phyloP scores from a whole-genome alignment of 2,797 vertebrate species.

The Chiloscyllium punctatum region DNA sequence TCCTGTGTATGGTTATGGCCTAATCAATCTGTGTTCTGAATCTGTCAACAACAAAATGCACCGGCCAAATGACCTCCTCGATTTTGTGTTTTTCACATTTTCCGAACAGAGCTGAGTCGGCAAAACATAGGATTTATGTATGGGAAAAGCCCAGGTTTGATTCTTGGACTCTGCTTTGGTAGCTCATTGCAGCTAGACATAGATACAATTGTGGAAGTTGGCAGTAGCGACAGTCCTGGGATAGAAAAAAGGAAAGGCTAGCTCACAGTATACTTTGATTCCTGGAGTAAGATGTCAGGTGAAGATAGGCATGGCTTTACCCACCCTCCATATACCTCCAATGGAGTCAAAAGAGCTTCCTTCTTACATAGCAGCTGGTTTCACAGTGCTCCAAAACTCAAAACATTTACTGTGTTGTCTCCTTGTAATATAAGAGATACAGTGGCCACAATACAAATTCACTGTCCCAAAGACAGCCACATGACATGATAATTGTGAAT shows the following conservation, averaged over 20 bases:
- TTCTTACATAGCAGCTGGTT: background rate
- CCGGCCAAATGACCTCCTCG: background rate
- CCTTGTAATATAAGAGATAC: background rate
- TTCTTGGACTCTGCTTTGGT: background rate
- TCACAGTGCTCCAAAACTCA: background rate
- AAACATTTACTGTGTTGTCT: background rate
- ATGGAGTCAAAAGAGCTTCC: background rate
- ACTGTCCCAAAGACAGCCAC: background rate
- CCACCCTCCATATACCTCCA: background rate
- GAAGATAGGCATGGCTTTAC: background rate
- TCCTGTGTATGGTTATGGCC: background rate
- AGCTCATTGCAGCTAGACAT: background rate
- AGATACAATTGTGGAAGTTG: background rate
- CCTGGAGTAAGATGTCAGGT: background rate
- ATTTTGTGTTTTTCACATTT: background rate
- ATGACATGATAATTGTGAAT: background rate
- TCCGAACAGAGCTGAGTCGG: background rate
- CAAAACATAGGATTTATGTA: background rate
- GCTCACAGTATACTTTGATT: background rate
- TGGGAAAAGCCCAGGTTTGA: background rate
- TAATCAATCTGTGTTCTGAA: background rate
- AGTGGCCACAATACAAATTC: background rate
- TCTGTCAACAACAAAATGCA: background rate
- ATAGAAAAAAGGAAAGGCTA: background rate
- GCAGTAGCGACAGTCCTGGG: background rate